These are phyloP conservation scores for Terebella lapidaria DNA, from an alignment of 2,888 invertebrate species.

Conservation along the genomic window DNA sequence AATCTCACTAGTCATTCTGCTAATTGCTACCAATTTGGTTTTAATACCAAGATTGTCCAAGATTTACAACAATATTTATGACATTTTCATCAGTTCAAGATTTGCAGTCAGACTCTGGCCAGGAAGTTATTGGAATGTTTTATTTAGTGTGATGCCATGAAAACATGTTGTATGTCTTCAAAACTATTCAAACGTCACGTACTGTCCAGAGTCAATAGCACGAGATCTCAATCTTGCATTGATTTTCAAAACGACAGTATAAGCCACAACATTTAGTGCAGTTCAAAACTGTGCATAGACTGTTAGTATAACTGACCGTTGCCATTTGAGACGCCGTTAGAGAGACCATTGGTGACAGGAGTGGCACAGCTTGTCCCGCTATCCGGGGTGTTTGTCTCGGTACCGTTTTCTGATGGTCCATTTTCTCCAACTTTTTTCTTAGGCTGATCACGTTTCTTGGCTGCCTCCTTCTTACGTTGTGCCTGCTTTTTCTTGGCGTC, in stretches of 20 bases:
- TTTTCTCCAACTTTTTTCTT: conserved; percentile 58
- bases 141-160: too few relatives aligned
- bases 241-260: too few relatives aligned
- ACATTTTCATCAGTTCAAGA: background rate
- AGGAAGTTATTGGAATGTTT: background rate
- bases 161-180: too few relatives aligned
- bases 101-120: background rate
- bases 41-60: background rate
- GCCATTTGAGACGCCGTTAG: conserved; percentile 8
- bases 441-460: conserved; percentile 60
- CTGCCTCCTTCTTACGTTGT: conserved; percentile 93
- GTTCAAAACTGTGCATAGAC: too few relatives aligned
- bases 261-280: too few relatives aligned
- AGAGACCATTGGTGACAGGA: conserved; percentile 2
- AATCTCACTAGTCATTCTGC: too few relatives aligned
- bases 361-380: too few relatives aligned
- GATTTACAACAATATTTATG: background rate
- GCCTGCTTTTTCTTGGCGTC: conserved; percentile 97
- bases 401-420: conserved; percentile 16
- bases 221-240: too few relatives aligned
- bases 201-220: too few relatives aligned
- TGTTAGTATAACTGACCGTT: too few relatives aligned
- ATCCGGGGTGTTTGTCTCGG: too few relatives aligned
- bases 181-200: too few relatives aligned
- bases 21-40: background rate